Conservation (phyloP, 1,140 invertebrate genomes). For the Drosophila novamexicana region DNA sequence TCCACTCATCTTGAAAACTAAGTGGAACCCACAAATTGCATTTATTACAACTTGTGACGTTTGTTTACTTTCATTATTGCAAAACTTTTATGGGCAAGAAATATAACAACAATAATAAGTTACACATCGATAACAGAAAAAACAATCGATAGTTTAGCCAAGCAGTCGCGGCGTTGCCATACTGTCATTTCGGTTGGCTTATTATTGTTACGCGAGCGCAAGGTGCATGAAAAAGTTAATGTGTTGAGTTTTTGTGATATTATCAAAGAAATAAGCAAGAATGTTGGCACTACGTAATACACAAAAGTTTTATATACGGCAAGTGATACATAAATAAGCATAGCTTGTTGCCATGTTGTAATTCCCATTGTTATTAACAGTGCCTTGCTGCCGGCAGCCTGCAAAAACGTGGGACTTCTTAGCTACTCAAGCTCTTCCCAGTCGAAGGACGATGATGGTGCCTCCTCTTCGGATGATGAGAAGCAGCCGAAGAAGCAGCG, state of each 20-base stretch:
- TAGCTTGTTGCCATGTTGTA: neutral
- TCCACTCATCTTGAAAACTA: constrained; percentile 60
- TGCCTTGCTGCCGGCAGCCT: constrained; percentile 53
- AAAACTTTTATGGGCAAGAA: neutral
- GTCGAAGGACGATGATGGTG: constrained; percentile 66
- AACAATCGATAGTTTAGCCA: constrained; percentile 10
- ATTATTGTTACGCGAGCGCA: constrained; percentile 74
- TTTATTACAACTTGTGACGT: constrained; percentile 5
- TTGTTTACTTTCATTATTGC: constrained; percentile 35
- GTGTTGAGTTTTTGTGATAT: constrained; percentile 38
- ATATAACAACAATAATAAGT: neutral
- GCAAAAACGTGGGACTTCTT: constrained; percentile 62
- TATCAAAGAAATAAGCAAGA: constrained; percentile 54
- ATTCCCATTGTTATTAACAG: constrained; percentile 17
- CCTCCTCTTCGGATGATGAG: constrained; percentile 70
- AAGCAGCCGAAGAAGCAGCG: constrained; percentile 53
- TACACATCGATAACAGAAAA: constrained; percentile 1
- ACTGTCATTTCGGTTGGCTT: neutral
- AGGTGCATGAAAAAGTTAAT: constrained; percentile 27
- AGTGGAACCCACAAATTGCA: neutral
- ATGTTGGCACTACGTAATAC: constrained; percentile 55
- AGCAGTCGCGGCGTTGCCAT: constrained; percentile 16
- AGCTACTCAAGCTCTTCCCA: constrained; percentile 51
- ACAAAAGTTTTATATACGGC: constrained; percentile 47
- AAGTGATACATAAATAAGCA: neutral